Evolutionary conservation across 2,797 vertebrate genomes (phyloP).

Genomic region (Alcedo quadribrachys): DNA sequence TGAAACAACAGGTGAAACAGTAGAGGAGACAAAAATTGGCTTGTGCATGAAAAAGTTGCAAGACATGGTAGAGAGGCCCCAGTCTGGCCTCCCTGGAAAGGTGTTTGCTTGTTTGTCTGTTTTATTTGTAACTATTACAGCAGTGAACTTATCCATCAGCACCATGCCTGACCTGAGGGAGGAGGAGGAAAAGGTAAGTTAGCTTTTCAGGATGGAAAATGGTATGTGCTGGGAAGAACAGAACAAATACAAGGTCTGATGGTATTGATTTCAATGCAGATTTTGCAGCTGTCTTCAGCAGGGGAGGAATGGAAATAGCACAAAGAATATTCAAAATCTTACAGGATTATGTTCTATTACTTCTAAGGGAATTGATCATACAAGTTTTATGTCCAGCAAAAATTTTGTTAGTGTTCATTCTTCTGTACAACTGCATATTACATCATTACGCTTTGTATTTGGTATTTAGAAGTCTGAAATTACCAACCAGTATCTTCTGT

Average conservation of each 20-base stretch:
- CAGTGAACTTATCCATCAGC: constrained; percentile 96
- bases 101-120: constrained; percentile 97
- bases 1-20: constrained; percentile 63
- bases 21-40: constrained; percentile 79
- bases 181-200: constrained; percentile 94
- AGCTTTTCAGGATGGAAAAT: not conserved
- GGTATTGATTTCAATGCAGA: not conserved
- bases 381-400: not conserved
- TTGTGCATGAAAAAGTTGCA: constrained; percentile 90
- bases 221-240: constrained; percentile 18
- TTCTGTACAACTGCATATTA: not conserved
- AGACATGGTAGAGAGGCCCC: constrained; percentile 98
- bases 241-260: constrained; percentile 9
- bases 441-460: not conserved
- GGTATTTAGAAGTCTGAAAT: not conserved
- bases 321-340: not conserved
- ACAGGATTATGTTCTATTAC: not conserved
- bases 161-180: constrained; percentile 96
- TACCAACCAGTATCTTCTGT: not conserved
- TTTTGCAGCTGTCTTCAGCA: not conserved
- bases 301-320: not conserved
- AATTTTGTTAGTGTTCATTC: not conserved
- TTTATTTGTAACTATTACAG: constrained; percentile 96
- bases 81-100: constrained; percentile 96
- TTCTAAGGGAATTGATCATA: not conserved